Evolutionary conservation across 64 coral and sea anemone genomes (phyloP).

Genomic region (Acropora yongei): DNA sequence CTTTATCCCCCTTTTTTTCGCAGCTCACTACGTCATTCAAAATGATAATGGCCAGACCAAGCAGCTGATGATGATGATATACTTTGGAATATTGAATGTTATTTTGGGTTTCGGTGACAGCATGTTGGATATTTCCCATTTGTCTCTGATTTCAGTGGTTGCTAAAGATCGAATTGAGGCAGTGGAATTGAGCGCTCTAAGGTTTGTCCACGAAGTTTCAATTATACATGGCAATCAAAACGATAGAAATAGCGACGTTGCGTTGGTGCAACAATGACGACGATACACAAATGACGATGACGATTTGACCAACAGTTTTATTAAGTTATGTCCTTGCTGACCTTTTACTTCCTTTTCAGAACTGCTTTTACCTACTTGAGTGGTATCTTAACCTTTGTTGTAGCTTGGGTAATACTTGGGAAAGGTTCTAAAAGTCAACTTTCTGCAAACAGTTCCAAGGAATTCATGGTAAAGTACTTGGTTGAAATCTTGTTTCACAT

Average conservation of each 20-base stretch:
- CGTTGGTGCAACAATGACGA: neutral
- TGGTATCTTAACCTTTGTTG: neutral
- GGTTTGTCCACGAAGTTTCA: neutral
- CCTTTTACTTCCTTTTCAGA: neutral
- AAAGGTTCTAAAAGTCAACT: neutral
- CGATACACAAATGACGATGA: no score
- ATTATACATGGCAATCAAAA: no score
- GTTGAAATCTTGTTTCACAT: neutral
- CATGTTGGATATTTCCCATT: neutral
- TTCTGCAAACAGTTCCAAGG: neutral
- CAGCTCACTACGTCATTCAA: neutral
- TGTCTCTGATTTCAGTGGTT: neutral
- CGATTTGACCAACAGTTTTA: neutral
- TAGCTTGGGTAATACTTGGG: neutral
- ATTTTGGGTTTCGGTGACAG: neutral
- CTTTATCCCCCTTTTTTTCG: neutral
- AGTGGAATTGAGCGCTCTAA: neutral
- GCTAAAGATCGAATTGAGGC: neutral
- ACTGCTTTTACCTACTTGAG: conserved; percentile 5
- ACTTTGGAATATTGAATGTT: neutral
- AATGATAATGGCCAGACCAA: neutral
- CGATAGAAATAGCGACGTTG: no score
- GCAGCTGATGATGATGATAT: neutral
- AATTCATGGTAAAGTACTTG: conserved; percentile 1
- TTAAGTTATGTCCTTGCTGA: neutral